These are phyloP conservation scores for Scaptomyza parva DNA, from an alignment of 2,888 invertebrate genomes.

Conservation along the genomic window DNA sequence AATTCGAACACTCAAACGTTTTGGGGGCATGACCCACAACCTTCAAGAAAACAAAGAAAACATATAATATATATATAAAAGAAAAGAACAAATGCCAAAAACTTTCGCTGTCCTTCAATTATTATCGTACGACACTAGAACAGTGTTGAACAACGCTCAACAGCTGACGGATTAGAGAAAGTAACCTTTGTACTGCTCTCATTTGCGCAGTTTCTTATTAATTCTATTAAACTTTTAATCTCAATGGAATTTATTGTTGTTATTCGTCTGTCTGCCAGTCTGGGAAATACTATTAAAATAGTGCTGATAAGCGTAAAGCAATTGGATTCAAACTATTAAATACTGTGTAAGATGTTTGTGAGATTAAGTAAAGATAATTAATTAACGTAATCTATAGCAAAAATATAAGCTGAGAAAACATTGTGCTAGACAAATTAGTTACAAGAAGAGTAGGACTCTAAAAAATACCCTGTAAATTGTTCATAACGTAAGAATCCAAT, in stretches of 20 bases:
- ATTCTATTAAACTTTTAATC: background rate
- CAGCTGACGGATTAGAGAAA: slow-evolving; percentile 7
- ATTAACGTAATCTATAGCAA: background rate
- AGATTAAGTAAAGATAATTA: too few species aligned
- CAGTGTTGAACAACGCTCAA: slow-evolving; percentile 2
- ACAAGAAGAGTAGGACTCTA: too few species aligned
- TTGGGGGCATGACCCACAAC: slow-evolving; percentile 13
- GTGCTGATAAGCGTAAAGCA: background rate
- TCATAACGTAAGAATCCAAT: too few species aligned
- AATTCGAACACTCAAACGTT: slow-evolving; percentile 35
- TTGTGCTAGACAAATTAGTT: background rate
- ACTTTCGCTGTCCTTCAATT: slow-evolving; percentile 20
- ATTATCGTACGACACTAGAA: slow-evolving; percentile 23
- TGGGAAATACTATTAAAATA: background rate
- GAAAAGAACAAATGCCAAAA: slow-evolving; percentile 6
- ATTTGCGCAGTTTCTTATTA: slow-evolving; percentile 19
- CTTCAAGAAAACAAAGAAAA: slow-evolving; percentile 14
- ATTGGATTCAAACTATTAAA: background rate
- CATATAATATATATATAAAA: background rate
- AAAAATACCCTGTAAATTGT: slow-evolving; percentile 1
- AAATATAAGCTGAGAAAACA: too few species aligned
- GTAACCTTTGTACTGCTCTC: slow-evolving; percentile 18
- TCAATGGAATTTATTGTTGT: slow-evolving; percentile 9
- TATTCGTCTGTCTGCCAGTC: slow-evolving; percentile 4
- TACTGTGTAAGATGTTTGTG: background rate